Conservation (phyloP, 2,113 vertebrate species). For the Emberiza fucata region DNA sequence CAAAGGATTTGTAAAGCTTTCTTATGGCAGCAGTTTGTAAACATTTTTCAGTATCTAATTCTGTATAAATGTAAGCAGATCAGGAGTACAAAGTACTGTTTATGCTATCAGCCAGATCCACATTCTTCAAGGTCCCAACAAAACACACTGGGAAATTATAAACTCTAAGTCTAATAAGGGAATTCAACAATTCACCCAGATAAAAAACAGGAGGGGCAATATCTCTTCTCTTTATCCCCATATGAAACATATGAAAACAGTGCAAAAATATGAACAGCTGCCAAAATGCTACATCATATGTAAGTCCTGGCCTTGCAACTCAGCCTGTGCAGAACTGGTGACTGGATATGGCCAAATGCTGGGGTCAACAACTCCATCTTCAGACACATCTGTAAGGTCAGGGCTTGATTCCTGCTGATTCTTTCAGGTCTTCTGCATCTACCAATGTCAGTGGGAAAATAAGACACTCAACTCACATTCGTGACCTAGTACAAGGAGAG, state of each 20-base stretch:
- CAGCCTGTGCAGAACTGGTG: not conserved
- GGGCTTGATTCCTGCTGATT: not conserved
- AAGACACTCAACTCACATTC: not conserved
- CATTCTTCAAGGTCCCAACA: not conserved
- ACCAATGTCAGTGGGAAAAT: not conserved
- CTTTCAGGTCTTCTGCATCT: not conserved
- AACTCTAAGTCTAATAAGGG: not conserved
- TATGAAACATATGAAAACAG: not conserved
- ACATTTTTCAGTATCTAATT: not conserved
- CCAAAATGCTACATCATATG: not conserved
- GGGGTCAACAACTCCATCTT: not conserved
- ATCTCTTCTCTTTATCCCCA: not conserved
- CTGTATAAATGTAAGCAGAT: constrained; percentile 3
- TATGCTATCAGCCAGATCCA: not conserved
- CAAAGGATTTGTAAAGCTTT: constrained; percentile 35
- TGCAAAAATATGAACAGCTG: not conserved
- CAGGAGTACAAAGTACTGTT: constrained; percentile 8
- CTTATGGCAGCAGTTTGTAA: constrained; percentile 17
- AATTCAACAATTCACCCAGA: not conserved
- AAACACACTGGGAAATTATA: not conserved
- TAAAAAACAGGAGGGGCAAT: not conserved
- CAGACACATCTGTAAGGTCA: not conserved
- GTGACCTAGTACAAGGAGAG: not conserved
- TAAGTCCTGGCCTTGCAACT: not conserved
- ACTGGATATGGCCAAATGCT: not conserved